phyloP scores from a whole-genome alignment of 2,888 invertebrate genomes.

The Merodon equestris region DNA sequence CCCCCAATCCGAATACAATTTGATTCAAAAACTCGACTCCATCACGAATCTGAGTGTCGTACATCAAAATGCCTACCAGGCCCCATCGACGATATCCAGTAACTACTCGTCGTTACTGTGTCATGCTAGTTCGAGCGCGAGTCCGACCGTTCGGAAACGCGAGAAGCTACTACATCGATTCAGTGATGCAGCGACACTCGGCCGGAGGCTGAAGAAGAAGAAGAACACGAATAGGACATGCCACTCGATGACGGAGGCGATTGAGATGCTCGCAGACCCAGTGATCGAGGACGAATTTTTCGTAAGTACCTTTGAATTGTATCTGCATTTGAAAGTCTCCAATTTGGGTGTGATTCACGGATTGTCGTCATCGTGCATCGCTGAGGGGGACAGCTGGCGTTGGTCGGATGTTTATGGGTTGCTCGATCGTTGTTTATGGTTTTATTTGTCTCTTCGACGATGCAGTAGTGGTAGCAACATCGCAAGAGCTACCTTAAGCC shows the following conservation, averaged over 20 bases:
- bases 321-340: too few species aligned
- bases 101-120: slow-evolving; percentile 75
- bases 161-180: slow-evolving; percentile 78
- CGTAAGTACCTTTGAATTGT: too few species aligned
- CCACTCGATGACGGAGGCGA: slow-evolving; percentile 78
- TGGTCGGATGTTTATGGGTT: too few species aligned
- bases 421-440: too few species aligned
- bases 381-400: too few species aligned
- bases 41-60: slow-evolving; percentile 73
- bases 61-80: slow-evolving; percentile 76
- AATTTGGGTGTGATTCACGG: too few species aligned
- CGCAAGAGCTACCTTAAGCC: background rate
- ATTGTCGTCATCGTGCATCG: too few species aligned
- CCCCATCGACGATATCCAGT: slow-evolving; percentile 70
- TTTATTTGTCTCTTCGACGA: too few species aligned
- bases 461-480: too few species aligned
- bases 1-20: slow-evolving; percentile 77
- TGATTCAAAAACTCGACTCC: slow-evolving; percentile 76
- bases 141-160: slow-evolving; percentile 77
- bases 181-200: slow-evolving; percentile 79
- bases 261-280: slow-evolving; percentile 79
- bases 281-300: slow-evolving; percentile 79
- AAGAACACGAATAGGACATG: slow-evolving; percentile 78
- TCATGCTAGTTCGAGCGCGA: slow-evolving; percentile 75
- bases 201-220: slow-evolving; percentile 77